Conservation (phyloP, 2,888 invertebrate species). For the Gasteruption jaculator region DNA sequence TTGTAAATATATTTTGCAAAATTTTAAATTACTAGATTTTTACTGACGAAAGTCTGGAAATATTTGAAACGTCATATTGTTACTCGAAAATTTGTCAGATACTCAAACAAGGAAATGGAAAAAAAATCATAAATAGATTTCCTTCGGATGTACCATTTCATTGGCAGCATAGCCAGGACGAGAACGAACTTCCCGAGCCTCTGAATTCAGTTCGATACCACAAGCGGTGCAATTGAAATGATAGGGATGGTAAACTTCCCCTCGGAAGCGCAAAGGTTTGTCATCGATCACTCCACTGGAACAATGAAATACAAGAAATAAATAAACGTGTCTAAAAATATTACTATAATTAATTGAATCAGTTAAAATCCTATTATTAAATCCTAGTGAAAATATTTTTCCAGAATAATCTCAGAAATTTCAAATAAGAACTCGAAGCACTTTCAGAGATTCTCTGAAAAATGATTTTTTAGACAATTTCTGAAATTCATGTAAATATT, state of each 20-base stretch:
- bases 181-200: conserved; percentile 92
- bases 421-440: not conserved
- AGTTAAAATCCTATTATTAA: conserved; percentile 4
- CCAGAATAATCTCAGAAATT: not conserved
- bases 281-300: conserved; percentile 91
- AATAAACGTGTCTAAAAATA: conserved; percentile 4
- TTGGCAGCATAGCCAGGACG: conserved; percentile 85
- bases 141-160: conserved; percentile 67
- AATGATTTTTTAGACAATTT: no score
- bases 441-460: no score
- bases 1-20: not conserved
- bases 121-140: no score
- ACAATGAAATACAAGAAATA: conserved; percentile 9
- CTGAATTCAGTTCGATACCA: conserved; percentile 88
- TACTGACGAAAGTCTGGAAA: no score
- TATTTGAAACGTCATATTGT: conserved; percentile 2
- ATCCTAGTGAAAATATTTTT: conserved; percentile 5
- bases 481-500: no score
- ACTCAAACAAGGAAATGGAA: not conserved
- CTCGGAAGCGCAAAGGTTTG: conserved; percentile 84
- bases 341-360: not conserved
- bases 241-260: conserved; percentile 98
- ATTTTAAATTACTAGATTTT: no score
- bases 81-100: not conserved
- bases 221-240: conserved; percentile 97